Evolutionary conservation across 2,888 invertebrate species (phyloP).

Genomic region (Dryocosmus kuriphilus): DNA sequence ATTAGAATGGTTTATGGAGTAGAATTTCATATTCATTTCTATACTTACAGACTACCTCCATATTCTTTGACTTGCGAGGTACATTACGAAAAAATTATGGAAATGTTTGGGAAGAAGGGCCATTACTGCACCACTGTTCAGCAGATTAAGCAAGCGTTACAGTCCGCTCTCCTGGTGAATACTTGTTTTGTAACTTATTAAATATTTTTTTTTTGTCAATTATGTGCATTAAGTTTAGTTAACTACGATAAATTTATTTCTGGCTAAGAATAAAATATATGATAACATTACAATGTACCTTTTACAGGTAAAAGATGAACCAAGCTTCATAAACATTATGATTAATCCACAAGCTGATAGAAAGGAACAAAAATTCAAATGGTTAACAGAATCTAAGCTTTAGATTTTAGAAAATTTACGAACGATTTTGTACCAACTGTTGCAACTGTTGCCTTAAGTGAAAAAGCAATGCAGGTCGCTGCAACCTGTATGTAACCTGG

Average conservation of each 20-base stretch:
- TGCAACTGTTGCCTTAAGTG: too few relatives aligned
- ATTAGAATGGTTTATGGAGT: background rate
- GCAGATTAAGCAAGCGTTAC: conserved; percentile 86
- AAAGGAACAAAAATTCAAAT: conserved; percentile 93
- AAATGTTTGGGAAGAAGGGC: conserved; percentile 90
- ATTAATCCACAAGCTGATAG: conserved; percentile 93
- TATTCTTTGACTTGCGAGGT: conserved; percentile 88
- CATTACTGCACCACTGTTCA: conserved; percentile 88
- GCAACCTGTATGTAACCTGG: background rate
- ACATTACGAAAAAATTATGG: conserved; percentile 94
- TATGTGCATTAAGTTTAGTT: too few relatives aligned
- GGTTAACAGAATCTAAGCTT: conserved; percentile 95
- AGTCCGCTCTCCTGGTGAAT: conserved; percentile 81
- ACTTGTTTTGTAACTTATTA: conserved; percentile 8
- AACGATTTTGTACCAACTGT: too few relatives aligned
- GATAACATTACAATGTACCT: background rate
- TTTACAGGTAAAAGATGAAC: conserved; percentile 83
- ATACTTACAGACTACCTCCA: conserved; percentile 87
- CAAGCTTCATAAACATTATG: conserved; percentile 93
- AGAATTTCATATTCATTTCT: conserved; percentile 33
- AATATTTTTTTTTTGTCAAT: conserved; percentile 18
- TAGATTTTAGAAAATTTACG: conserved; percentile 75
- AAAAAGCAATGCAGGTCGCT: conserved; percentile 36
- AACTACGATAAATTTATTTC: too few relatives aligned
- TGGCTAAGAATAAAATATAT: background rate